Base-by-base conservation (phyloP, 2,888 invertebrate genomes). In the Eubasilissa splendida region DNA sequence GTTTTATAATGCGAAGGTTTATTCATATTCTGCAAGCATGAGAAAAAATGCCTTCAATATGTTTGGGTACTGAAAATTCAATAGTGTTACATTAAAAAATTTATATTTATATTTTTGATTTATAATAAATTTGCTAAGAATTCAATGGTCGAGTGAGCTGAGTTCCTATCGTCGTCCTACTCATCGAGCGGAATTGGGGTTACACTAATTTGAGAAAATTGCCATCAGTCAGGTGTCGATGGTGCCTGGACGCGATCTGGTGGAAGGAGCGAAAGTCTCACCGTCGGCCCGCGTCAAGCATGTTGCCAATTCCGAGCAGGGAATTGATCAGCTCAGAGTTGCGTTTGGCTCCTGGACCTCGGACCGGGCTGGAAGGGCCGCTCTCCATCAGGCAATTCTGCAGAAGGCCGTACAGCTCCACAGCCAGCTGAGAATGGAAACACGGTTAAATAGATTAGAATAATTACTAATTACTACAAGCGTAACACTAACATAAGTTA, bases 281-380 rank as follows among this genome's bases (percentile, higher is more conserved):
- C 54, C 77, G 65, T 10, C 93, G 93, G 74, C 95, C 95, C 63
- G 94, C 95, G 79, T 94, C 93, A 85, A 93, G 93, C 91, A 95
- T 92, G 82, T 92, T 93, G 85, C 94, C 95, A 71, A 95, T 87
- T 12, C 93, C 93, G 59, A 95, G 88, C n/a, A 96, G 89, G 0
- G 95, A 93, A 86, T 94, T 95, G 84, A 94, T 95, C 8, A 94
- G 88, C 85, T 95, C 95, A 0, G 94, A 94, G 85, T 94, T 94
- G 4, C 94, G 89, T 85, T 94, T 94, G 83, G 89, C 86, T 81
- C 70, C 77, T n/a, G 71, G 73, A 7, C 31, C 59, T 3, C 33
- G 33, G 11, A 31, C 63, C 63, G 33, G 11, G 63, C 10, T 2
- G 12, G 33, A 22, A 11, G 63, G 11, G 33, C 63, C 63, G 2